These are phyloP conservation scores for Triops longicaudatus DNA, from an alignment of 1,140 invertebrate genomes.

Conservation along the genomic window DNA sequence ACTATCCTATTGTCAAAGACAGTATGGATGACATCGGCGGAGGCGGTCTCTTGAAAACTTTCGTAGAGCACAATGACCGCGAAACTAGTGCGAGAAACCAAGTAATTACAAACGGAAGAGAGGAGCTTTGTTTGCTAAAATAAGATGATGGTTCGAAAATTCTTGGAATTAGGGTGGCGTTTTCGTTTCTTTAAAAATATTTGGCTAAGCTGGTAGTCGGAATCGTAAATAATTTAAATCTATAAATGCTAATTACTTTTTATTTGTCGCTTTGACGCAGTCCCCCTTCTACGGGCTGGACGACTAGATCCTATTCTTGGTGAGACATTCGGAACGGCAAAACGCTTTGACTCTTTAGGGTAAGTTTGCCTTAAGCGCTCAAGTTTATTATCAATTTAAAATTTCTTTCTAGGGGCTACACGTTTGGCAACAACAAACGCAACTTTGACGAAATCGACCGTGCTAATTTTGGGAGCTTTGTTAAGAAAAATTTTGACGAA, in stretches of 20 bases:
- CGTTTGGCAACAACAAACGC: conserved; percentile 38
- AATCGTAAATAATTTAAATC: too few relatives aligned
- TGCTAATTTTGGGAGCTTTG: conserved; percentile 36
- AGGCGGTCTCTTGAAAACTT: too few relatives aligned
- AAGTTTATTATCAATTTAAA: conserved; percentile 24
- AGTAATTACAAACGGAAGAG: too few relatives aligned
- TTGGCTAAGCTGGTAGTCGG: too few relatives aligned
- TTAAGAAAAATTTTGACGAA: conserved; percentile 52
- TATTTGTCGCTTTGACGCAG: not conserved
- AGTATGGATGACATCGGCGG: too few relatives aligned
- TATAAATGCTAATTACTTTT: not conserved
- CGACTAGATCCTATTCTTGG: conserved; percentile 36
- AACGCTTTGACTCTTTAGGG: conserved; percentile 37
- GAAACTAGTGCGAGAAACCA: too few relatives aligned
- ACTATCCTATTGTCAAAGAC: too few relatives aligned
- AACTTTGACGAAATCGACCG: conserved; percentile 47
- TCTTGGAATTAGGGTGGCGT: too few relatives aligned
- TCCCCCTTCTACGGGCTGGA: conserved; percentile 24
- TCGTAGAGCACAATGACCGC: too few relatives aligned
- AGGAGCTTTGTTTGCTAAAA: too few relatives aligned
- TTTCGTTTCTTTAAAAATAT: too few relatives aligned
- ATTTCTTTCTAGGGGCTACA: conserved; percentile 33
- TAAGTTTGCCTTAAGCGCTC: conserved; percentile 27
- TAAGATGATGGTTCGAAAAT: too few relatives aligned
- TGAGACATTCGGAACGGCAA: conserved; percentile 35